Base-by-base conservation (phyloP, 2,888 invertebrate species). In the Chrysolina americana region DNA sequence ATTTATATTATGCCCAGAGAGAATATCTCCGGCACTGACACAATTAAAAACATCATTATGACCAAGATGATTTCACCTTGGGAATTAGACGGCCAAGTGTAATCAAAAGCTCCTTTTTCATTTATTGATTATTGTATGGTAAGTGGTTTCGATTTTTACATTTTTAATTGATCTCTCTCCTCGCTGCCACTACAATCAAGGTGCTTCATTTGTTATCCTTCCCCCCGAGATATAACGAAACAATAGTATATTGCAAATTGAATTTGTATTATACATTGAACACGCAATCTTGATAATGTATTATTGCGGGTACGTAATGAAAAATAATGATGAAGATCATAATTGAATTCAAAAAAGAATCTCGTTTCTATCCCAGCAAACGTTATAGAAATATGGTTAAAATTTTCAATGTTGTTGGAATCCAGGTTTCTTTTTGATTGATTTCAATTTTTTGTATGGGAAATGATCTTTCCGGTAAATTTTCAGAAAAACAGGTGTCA, bases 71-170 rank as follows among this genome's bases (percentile, higher is more conserved):
- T 44, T 17, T 59, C 48, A 71, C 71, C 74, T 75, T 75, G 71
- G 71, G 44, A 48, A 68, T 59, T 41, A 21, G 21, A 74, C 21
- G 50, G 41, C n/a, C 70, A 70, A 53, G 59, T 47, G 62, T 71
- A 75, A 76, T 78, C 75, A 74, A 75, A 77, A 75, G 63, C 69
- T 63, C 71, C n/a, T n/a, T n/a, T 70, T 75, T 76, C 76, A 76
- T 75, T 76, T 74, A 76, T 76, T 47, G 71, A 73, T 65, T 72
- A 77, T 75, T 75, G 74, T 77, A 65, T 73, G 69, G 68, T 68
- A 75, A 73, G 68, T 65, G 65, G n/a, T 71, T 56, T 28, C 19
- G 65, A 66, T 68, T 74, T 77, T 73, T 75, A 70, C 64, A 65
- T 53, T 69, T 66, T 70, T 59, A 66, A 70, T 71, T 70, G 62